Evolutionary conservation across 1,140 invertebrate species (phyloP).

Genomic region (Scylla paramamosain): DNA sequence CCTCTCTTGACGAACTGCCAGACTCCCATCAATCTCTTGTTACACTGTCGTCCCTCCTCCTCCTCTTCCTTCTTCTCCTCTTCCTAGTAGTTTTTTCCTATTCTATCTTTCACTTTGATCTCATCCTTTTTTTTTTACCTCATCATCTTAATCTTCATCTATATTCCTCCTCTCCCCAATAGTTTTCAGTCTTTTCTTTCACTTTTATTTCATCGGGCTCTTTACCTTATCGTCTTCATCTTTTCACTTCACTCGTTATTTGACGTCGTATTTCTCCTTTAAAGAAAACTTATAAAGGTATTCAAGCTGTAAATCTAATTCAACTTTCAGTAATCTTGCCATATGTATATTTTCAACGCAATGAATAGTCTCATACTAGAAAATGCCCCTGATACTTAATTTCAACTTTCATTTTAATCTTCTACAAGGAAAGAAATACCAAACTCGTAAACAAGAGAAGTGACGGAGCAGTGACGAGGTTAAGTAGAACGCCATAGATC

Average conservation of each 20-base stretch:
- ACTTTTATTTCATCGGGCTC: neutral
- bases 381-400: too few relatives aligned
- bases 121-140: neutral
- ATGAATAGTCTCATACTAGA: too few relatives aligned
- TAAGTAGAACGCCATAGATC: neutral
- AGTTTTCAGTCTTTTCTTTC: too few relatives aligned
- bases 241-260: neutral
- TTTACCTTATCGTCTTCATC: neutral
- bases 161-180: neutral
- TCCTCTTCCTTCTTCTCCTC: neutral
- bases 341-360: too few relatives aligned
- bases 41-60: neutral
- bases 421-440: neutral
- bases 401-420: too few relatives aligned
- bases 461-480: neutral
- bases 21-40: constrained; percentile 50
- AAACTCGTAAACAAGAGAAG: neutral
- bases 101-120: neutral
- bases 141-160: neutral
- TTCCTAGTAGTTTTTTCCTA: neutral
- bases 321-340: too few relatives aligned
- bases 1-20: constrained; percentile 65
- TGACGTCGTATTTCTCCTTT: neutral
- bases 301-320: too few relatives aligned
- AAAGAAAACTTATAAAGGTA: too few relatives aligned